Evolutionary conservation across 1,140 invertebrate species (phyloP), one percentile per base, ranked within the genome.

Genomic region (Chelonus insularis): DNA sequence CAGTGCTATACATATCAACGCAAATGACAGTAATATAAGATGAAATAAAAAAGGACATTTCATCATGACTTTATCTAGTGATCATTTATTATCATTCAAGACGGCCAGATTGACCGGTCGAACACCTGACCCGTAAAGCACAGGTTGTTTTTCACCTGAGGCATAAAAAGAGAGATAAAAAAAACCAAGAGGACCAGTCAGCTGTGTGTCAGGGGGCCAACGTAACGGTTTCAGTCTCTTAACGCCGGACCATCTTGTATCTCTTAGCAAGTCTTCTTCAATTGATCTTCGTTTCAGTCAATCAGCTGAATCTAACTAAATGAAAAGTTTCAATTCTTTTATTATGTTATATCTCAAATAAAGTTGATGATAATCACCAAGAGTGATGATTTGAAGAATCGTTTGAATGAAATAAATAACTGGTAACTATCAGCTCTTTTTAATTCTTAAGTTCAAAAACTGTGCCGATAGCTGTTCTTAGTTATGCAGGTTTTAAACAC

Each of bases 201-300:
- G 65, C 74, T 77, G 68, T 77, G 71, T 78, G 76, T 78, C 72
- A 77, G 74, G 68, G 70, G 74, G 76, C 73, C 75, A 76, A 78
- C 62, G 65, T 78, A 78, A 78, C 76, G 76, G 75, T 78, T 59
- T 62, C 65, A 47, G 62, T 47, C 54, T 54, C 45, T 57, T 54
- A 16, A 32, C 6, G 41, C 45, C 41, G 16, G 52, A 14, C 47
- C 54, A 50, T 60, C 51, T 50, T 56, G 20, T 62, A 55, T 20
- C 20, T 21, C 50, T 18, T 16, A 21, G n/a, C 23, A 39, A 16
- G 12, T 60, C 18, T 51, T 56, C 23, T 34, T 16, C 50, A 59
- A 54, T 52, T 34, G 47, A 57, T 51, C 50, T 41, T 58, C 56
- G 56, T 63, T 32, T 39, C 29, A 51, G 32, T 58, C 50, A 58